Evolutionary conservation across 1,140 invertebrate genomes (phyloP), one percentile per base, ranked within the genome.

Genomic region (Amyelois transitella): DNA sequence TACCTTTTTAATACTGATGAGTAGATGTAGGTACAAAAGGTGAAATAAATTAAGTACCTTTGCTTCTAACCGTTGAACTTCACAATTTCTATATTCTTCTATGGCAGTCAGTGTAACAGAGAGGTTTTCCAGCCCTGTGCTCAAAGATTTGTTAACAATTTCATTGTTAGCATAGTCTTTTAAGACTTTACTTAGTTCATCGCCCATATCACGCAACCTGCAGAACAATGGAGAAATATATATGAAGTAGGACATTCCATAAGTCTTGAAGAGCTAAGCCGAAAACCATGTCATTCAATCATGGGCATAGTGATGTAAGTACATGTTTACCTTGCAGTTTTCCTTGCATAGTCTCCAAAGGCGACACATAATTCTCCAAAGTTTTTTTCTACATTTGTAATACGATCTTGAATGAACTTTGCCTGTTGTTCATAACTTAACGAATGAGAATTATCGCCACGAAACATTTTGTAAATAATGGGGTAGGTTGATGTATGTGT

Each of bases 361-460:
- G 88, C 87, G 4, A 90, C 88, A 69, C 92, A 94, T 47, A 94
- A 80, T 67, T 94, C 92, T 10, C 92, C 90, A 59, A 94, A 90
- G 78, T 93, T 90, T 60, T 91, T 92, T 71, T 94, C 94, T 1
- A 92, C 91, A 12, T 78, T 85, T 24, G 90, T 89, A 50, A 94
- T 93, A 44, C 93, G 89, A 49, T 94, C 92, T 69, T 94, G 92
- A 44, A 94, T 92, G 64, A 94, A 93, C 78, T 92, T 93, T 6
- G 91, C 90, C 79, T 93, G 92, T 69, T 91, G 90, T 83, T 93
- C 92, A 79, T 88, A 88, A 25, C 81, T 86, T 44, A 85, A 58
- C 18, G 84, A 86, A 57, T 82, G 78, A 3, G 80, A 66, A 72
- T 77, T 79, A 55, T 87, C 84, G 48, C 81, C 81, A 66, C 81